A percentile compares a stretch with the other conserved stretches of the same genome.
Evolutionary conservation across 53 echinoderm and acorn worm genomes (phyloP).

Genomic region (Temnopleurus reevesii): DNA sequence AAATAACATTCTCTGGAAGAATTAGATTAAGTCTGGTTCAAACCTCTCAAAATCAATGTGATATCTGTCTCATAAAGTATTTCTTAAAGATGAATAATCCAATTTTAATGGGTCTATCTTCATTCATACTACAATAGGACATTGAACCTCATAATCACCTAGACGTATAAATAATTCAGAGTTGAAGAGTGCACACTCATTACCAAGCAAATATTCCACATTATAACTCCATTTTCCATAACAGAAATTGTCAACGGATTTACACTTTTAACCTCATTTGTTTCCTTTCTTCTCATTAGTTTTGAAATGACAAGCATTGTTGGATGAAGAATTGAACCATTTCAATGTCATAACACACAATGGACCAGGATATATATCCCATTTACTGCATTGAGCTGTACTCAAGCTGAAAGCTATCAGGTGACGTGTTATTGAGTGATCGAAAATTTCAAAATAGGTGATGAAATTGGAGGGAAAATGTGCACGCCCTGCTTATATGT

Average conservation of each 20-base stretch:
- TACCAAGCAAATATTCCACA: conserved; percentile 5
- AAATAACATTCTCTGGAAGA: too few species aligned
- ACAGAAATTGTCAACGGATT: conserved; percentile 21
- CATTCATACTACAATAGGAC: neutral
- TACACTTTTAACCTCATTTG: conserved; percentile 11
- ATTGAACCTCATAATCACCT: neutral
- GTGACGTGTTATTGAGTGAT: neutral
- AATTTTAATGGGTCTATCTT: neutral
- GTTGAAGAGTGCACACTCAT: conserved; percentile 21
- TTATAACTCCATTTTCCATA: conserved; percentile 30
- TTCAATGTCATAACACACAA: neutral
- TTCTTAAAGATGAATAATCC: neutral
- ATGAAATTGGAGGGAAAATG: neutral
- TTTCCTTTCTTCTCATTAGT: neutral
- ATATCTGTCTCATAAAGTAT: too few species aligned
- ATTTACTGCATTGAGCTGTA: neutral
- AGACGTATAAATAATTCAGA: neutral
- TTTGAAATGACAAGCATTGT: conserved; percentile 26
- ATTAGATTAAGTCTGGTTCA: too few species aligned
- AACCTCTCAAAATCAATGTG: too few species aligned
- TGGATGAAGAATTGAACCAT: neutral
- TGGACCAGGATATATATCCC: neutral
- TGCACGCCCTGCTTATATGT: neutral
- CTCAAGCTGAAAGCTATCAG: neutral
- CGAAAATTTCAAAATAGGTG: neutral